These are phyloP conservation scores for Drosophila quadrilineata DNA, from an alignment of 1,140 invertebrate species.

Conservation along the genomic window DNA sequence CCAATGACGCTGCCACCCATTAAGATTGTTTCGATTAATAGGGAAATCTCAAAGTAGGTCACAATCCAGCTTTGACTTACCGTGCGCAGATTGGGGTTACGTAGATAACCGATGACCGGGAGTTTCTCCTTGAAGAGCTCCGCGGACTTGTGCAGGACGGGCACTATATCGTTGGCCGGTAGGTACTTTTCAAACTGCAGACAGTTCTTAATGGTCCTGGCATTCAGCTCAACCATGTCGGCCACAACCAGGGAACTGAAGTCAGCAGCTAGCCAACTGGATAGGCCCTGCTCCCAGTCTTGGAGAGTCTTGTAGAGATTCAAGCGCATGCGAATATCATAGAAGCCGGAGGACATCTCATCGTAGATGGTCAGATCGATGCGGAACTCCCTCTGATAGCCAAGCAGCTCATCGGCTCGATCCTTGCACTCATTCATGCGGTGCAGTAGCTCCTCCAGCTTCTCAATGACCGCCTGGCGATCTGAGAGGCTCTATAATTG, in stretches of 20 bases:
- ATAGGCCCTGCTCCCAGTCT: slow-evolving; percentile 85
- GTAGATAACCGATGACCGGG: slow-evolving; percentile 72
- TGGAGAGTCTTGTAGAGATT: slow-evolving; percentile 89
- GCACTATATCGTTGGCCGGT: slow-evolving; percentile 89
- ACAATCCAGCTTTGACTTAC: slow-evolving; percentile 45
- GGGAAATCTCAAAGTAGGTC: not conserved
- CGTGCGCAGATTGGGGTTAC: slow-evolving; percentile 70
- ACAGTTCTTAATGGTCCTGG: slow-evolving; percentile 87
- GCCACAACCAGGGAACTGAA: slow-evolving; percentile 88
- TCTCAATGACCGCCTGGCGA: slow-evolving; percentile 84
- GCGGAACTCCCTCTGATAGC: slow-evolving; percentile 88
- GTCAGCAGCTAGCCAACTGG: slow-evolving; percentile 82
- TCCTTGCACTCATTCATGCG: slow-evolving; percentile 85
- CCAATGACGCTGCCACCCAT: slow-evolving; percentile 90
- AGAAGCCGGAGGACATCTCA: slow-evolving; percentile 88
- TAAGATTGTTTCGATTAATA: not conserved
- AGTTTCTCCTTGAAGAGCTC: slow-evolving; percentile 88
- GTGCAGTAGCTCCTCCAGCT: slow-evolving; percentile 84
- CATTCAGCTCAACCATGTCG: slow-evolving; percentile 86
- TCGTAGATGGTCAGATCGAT: slow-evolving; percentile 91
- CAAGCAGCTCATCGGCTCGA: slow-evolving; percentile 86
- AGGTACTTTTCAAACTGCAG: slow-evolving; percentile 89
- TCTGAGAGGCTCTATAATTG: slow-evolving; percentile 82
- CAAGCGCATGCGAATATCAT: slow-evolving; percentile 89
- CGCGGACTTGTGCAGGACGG: slow-evolving; percentile 88